These are phyloP conservation scores for Brachyhypopomus gauderio DNA, from an alignment of 2,113 vertebrate species.

Conservation along the genomic window DNA sequence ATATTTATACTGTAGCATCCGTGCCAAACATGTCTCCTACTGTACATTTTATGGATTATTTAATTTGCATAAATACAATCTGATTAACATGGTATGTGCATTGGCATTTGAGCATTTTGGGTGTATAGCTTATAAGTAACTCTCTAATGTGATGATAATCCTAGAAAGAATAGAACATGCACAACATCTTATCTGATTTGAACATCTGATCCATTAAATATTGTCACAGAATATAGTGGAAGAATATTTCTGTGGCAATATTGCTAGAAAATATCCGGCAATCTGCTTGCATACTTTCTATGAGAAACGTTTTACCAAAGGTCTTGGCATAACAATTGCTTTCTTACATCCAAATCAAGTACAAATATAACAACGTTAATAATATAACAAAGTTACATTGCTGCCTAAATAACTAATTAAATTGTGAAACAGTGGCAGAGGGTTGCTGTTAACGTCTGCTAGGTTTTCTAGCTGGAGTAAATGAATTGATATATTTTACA, in stretches of 20 bases:
- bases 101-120: background rate
- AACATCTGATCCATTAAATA: background rate
- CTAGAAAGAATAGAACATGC: too few species aligned
- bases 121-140: background rate
- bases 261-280: constrained; percentile 25
- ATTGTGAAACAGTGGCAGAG: constrained; percentile 1
- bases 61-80: too few species aligned
- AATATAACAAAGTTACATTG: background rate
- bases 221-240: constrained; percentile 19
- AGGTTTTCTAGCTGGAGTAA: background rate
- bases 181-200: background rate
- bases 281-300: constrained; percentile 32
- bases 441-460: background rate
- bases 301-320: constrained; percentile 7
- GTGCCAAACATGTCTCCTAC: too few species aligned
- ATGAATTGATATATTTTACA: background rate
- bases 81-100: background rate
- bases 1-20: too few species aligned
- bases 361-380: too few species aligned
- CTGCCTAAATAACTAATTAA: background rate
- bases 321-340: constrained; percentile 1
- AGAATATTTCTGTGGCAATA: constrained; percentile 30
- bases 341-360: constrained; percentile 16
- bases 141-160: background rate
- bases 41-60: too few species aligned